phyloP scores from a whole-genome alignment of 2,113 vertebrate genomes.

The Speoplatyrhinus poulsoni region DNA sequence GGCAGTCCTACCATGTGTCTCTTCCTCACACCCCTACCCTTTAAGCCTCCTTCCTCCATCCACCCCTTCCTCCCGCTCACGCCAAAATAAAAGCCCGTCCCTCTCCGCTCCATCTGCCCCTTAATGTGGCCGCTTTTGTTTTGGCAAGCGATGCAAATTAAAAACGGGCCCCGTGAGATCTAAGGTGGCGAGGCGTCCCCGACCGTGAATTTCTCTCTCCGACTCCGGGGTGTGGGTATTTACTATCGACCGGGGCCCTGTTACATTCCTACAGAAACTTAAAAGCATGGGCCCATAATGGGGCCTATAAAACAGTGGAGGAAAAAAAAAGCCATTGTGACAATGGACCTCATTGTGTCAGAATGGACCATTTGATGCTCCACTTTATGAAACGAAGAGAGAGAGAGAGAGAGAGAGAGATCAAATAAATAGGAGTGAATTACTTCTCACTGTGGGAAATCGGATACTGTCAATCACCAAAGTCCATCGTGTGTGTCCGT shows the following conservation, averaged over 20 bases:
- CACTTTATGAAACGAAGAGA: conserved; percentile 30
- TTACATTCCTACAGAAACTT: conserved; percentile 70
- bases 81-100: conserved; percentile 34
- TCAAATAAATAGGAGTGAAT: conserved; percentile 62
- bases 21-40: conserved; percentile 11
- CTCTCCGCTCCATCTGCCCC: conserved; percentile 32
- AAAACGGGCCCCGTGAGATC: conserved; percentile 44
- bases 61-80: conserved; percentile 26
- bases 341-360: conserved; percentile 60
- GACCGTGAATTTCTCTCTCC: conserved; percentile 47
- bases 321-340: conserved; percentile 59
- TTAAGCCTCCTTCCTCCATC: conserved; percentile 11
- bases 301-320: conserved; percentile 64
- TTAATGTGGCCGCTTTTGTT: conserved; percentile 60
- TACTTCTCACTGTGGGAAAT: conserved; percentile 49
- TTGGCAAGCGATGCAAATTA: conserved; percentile 59
- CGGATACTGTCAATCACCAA: conserved; percentile 46
- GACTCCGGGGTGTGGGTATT: conserved; percentile 59
- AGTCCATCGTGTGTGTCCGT: conserved; percentile 38
- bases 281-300: conserved; percentile 69
- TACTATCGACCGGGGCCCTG: conserved; percentile 62
- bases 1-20: conserved; percentile 4
- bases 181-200: conserved; percentile 28
- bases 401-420: conserved; percentile 39
- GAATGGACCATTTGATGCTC: conserved; percentile 63